Evolutionary conservation across 2,113 vertebrate genomes (phyloP), one percentile per base, ranked within the genome.

Genomic region (Engraulis encrasicolus): DNA sequence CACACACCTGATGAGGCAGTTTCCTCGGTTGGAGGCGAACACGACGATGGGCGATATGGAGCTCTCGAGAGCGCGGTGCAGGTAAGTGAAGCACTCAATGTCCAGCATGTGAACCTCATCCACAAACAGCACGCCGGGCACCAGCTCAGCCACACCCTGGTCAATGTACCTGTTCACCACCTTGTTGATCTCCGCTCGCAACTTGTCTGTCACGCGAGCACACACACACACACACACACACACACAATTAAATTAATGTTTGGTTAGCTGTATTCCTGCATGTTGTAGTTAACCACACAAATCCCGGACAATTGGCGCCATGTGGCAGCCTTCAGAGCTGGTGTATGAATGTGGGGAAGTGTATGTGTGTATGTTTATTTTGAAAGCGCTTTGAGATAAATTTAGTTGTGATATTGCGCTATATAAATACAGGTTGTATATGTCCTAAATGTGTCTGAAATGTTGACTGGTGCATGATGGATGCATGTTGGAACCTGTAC

Each of bases 41-140:
- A 99, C 97, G 37, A 99, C 98, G 0, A 99, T 99, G 87, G 98
- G 98, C 0, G 98, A 95, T 78, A 99, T 99, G 78, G 96, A 96
- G 85, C 98, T 99, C 86, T 99, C 98, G 79, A 99, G 93, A 0
- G 98, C 98, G 14, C 97, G 94, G 86, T 99, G 98, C 86, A 99
- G 95, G 91, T 99, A 99, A 0, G 97, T 99, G 92, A 99, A 99
- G 91, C 98, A 99, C 86, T 99, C 98, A 0, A 99, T 99, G 90
- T 99, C 98, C 91, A 99, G 91, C 97, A 99, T 99, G 92, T 99
- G 98, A 52, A 99, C 98, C 89, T 99, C 98, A 48, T 99, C 98
- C 5, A 99, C 95, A 66, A 99, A 99, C 61, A 99, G 94, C 27
- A 99, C 98, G 0, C 98, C 98, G 0, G 98, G 98, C 0, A 99